Base-by-base conservation (phyloP, 1,140 invertebrate species). In the Lepidurus arcticus region DNA sequence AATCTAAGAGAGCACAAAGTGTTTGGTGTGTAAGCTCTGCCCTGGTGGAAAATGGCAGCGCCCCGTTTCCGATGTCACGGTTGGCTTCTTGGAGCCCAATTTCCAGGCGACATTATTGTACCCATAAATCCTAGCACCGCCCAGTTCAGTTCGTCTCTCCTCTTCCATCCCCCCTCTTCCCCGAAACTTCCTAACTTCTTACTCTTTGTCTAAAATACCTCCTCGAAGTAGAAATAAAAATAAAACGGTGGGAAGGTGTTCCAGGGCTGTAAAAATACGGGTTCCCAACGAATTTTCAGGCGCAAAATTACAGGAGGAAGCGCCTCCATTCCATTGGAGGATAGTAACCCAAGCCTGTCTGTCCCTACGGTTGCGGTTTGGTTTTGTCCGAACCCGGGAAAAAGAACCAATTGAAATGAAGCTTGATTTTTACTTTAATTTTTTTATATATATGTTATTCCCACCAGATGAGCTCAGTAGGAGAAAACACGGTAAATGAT, bases 51-150 rank as follows among this genome's bases (percentile, higher is more conserved):
- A 65, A 65, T 65, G 53, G 53, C 53, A 9, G 53, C 53, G 53
- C 53, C 53, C 53, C 53, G 53, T 65, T 65, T 65, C 53, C 53
- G 53, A 65, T 65, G 53, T 65, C 53, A 65, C 53, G 53, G 53
- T 65, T 65, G 53, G 53, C 53, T 65, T 65, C 53, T 65, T 65
- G 53, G 53, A 65, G 53, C 53, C 53, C 53, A 65, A 65, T 65
- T 65, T 65, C 53, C 53, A 65, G 53, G 53, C 53, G 53, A 65
- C 53, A 65, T 65, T 65, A 65, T 65, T 65, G 53, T 65, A 65
- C 53, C 53, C 53, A 65, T 65, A 65, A 65, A 65, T 65, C 53
- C 53, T 65, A 65, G 13, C 53, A 16, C 53, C 53, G 53, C 53
- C 53, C 53, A 65, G 53, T 65, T 65, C 53, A 65, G 53, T 65